Conservation (phyloP, 2,888 invertebrate genomes). For the Girardia tigrina region DNA sequence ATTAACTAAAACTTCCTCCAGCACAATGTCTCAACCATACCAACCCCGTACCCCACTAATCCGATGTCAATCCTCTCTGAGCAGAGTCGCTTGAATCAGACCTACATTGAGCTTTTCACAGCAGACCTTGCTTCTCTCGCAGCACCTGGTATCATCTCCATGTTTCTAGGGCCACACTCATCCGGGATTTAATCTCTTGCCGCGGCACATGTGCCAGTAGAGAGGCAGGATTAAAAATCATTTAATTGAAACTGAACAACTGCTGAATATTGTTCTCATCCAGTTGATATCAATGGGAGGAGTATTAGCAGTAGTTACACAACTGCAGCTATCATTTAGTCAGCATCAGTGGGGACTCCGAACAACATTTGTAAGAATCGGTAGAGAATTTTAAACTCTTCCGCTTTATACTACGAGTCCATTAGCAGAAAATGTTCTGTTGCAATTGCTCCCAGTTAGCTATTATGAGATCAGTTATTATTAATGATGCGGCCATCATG, state of each 20-base stretch:
- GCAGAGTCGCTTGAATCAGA: conserved; percentile 23
- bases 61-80: conserved; percentile 23
- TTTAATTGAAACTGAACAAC: conserved; percentile 23
- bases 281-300: conserved; percentile 6
- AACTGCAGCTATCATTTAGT: conserved; percentile 17
- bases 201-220: conserved; percentile 23
- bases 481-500: conserved; percentile 23
- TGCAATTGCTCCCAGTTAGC: conserved; percentile 20
- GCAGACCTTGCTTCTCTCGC: conserved; percentile 23
- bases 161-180: conserved; percentile 23
- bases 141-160: conserved; percentile 23
- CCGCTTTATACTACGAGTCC: conserved; percentile 18
- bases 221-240: conserved; percentile 23
- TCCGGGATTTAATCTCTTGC: conserved; percentile 20
- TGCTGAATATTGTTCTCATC: conserved; percentile 23
- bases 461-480: conserved; percentile 23
- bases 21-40: conserved; percentile 23
- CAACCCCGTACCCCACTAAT: conserved; percentile 11
- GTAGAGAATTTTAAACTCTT: conserved; percentile 23
- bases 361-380: conserved; percentile 17
- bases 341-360: conserved; percentile 23
- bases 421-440: conserved; percentile 20
- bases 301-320: conserved; percentile 12
- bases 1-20: conserved; percentile 23
- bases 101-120: conserved; percentile 23